Conservation (phyloP, 2,113 vertebrate genomes). For the Microtus pennsylvanicus region DNA sequence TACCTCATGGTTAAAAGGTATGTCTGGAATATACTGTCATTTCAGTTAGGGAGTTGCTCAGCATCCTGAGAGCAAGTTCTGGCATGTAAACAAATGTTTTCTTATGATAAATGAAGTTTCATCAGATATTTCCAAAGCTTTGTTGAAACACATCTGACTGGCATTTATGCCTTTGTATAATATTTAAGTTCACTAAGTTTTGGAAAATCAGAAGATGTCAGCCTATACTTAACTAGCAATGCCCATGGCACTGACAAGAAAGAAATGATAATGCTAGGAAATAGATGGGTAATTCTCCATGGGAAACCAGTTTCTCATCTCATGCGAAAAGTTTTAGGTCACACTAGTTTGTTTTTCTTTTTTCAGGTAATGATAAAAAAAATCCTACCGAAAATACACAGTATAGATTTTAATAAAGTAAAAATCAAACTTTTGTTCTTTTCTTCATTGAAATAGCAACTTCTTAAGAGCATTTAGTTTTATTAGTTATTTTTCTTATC, state of each 20-base stretch:
- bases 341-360: neutral
- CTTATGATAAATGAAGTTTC: conserved; percentile 48
- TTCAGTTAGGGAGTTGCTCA: conserved; percentile 57
- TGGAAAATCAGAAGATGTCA: conserved; percentile 39
- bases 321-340: conserved; percentile 7
- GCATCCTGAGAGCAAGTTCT: conserved; percentile 57
- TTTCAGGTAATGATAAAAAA: neutral
- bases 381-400: neutral
- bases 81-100: conserved; percentile 57
- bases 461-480: conserved; percentile 33
- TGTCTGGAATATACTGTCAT: conserved; percentile 25
- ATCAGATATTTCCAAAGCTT: neutral
- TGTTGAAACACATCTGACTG: conserved; percentile 57
- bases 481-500: conserved; percentile 32
- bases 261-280: conserved; percentile 5
- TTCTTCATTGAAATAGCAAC: conserved; percentile 27
- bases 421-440: neutral
- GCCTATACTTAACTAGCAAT: neutral
- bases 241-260: neutral
- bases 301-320: conserved; percentile 12
- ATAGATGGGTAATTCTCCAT: neutral
- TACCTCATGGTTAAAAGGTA: conserved; percentile 41
- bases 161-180: neutral
- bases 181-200: neutral
- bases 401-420: neutral